Evolutionary conservation across 2,888 invertebrate species (phyloP).

Genomic region (Phaonia tiefii): DNA sequence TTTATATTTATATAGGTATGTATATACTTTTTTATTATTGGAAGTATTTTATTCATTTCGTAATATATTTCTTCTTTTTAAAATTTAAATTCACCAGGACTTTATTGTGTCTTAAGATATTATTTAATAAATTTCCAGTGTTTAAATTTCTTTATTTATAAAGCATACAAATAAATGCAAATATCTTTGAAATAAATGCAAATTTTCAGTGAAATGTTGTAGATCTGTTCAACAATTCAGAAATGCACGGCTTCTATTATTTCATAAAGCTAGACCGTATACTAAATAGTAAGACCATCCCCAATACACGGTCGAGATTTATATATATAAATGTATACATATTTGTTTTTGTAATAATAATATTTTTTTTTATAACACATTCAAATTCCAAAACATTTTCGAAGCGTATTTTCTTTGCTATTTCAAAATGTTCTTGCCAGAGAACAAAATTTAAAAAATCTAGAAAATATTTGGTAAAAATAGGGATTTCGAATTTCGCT

Average conservation of each 20-base stretch:
- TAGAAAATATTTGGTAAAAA: no score
- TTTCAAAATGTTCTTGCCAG: no score
- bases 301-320: no score
- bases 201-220: conserved; percentile 9
- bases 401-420: no score
- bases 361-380: background rate
- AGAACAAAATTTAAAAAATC: no score
- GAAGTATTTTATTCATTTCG: conserved; percentile 37
- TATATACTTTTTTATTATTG: conserved; percentile 1
- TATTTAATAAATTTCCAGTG: conserved; percentile 23
- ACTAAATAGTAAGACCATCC: no score
- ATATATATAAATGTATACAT: background rate
- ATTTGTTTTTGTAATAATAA: background rate
- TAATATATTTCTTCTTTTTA: conserved; percentile 31
- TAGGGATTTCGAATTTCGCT: no score
- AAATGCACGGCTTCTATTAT: no score
- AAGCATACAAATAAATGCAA: conserved; percentile 59
- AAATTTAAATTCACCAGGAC: conserved; percentile 51
- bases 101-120: conserved; percentile 32
- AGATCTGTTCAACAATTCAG: background rate
- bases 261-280: no score
- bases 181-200: conserved; percentile 45
- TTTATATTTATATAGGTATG: no score
- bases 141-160: background rate
- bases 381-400: no score